phyloP scores from a whole-genome alignment of 2,888 invertebrate genomes.

The Thecocarcelia acutangulata region DNA sequence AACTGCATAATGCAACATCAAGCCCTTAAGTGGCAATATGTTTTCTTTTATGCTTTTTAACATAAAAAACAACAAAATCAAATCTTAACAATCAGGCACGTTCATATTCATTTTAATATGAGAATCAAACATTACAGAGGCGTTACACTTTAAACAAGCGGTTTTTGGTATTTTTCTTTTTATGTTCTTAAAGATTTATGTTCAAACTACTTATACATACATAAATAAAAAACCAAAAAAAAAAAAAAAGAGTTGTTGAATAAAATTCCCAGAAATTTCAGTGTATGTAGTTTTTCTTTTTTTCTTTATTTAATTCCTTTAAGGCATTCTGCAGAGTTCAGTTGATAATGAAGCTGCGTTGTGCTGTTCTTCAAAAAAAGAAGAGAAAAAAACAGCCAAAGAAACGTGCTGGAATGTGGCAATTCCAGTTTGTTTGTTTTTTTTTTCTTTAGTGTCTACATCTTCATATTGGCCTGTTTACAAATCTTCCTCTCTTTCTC shows the following conservation, averaged over 20 bases:
- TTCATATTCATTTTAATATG: slow-evolving; percentile 16
- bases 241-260: slow-evolving; percentile 13
- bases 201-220: slow-evolving; percentile 26
- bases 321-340: slow-evolving; percentile 47
- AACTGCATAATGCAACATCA: not conserved
- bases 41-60: not conserved
- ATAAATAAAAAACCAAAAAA: not conserved
- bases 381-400: slow-evolving; percentile 25
- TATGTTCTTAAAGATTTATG: slow-evolving; percentile 36
- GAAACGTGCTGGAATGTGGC: slow-evolving; percentile 68
- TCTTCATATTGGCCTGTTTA: slow-evolving; percentile 51
- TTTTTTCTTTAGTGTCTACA: slow-evolving; percentile 28
- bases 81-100: slow-evolving; percentile 21
- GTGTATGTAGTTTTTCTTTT: slow-evolving; percentile 7
- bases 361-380: slow-evolving; percentile 24
- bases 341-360: slow-evolving; percentile 39
- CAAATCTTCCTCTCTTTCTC: slow-evolving; percentile 22
- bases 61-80: too few relatives aligned
- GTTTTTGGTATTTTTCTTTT: slow-evolving; percentile 30
- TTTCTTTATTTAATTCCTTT: slow-evolving; percentile 36
- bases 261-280: slow-evolving; percentile 49
- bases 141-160: slow-evolving; percentile 41
- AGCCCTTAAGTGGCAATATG: not conserved
- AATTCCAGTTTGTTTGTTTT: slow-evolving; percentile 57
- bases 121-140: slow-evolving; percentile 34